These are phyloP conservation scores for Thamnophis sirtalis DNA, from an alignment of 2,113 vertebrate genomes.

Conservation along the genomic window DNA sequence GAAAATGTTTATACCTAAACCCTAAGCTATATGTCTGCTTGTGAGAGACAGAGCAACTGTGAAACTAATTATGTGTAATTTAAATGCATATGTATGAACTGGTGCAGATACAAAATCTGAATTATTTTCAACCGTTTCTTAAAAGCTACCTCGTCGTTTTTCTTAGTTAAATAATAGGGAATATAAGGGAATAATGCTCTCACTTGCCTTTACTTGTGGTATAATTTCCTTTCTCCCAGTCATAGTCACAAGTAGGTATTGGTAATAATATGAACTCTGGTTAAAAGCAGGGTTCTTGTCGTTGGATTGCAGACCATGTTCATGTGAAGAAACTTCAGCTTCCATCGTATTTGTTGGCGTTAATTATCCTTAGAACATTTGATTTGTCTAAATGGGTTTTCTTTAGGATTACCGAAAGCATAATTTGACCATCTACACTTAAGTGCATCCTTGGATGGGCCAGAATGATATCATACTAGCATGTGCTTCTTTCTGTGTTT, in stretches of 20 bases:
- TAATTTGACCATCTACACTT: neutral
- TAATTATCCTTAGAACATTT: neutral
- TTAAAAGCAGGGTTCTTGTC: neutral
- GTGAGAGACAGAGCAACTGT: neutral
- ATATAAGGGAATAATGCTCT: neutral
- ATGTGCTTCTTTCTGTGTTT: neutral
- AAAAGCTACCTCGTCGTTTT: neutral
- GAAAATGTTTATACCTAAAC: neutral
- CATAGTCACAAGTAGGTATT: neutral
- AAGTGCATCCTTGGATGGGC: neutral
- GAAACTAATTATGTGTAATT: neutral
- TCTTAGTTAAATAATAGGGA: neutral
- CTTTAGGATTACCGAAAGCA: neutral
- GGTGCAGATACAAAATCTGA: neutral
- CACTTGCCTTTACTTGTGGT: neutral
- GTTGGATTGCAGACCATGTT: neutral
- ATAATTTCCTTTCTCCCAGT: neutral
- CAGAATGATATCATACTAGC: neutral
- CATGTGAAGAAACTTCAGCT: neutral
- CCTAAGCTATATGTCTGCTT: neutral
- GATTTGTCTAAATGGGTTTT: neutral
- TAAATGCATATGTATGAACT: neutral
- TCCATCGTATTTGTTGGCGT: neutral
- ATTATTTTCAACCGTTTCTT: neutral
- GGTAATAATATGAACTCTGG: neutral